Evolutionary conservation across 2,113 vertebrate genomes (phyloP).

Genomic region (Pomatostomus ruficeps): DNA sequence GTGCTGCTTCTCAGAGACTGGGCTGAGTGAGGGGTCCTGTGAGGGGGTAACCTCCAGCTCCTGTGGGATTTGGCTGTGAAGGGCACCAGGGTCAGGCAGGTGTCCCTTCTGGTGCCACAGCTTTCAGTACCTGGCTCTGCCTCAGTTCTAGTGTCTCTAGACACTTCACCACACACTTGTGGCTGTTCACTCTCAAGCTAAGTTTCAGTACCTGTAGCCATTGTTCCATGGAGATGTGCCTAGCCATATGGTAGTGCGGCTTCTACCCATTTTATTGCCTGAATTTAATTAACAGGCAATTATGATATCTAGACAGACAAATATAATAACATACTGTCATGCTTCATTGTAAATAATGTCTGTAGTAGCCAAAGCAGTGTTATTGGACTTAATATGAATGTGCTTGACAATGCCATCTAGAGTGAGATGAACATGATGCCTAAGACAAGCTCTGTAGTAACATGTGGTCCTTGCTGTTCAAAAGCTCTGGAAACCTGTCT

Average conservation of each 20-base stretch:
- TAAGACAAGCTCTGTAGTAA: not conserved
- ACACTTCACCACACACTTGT: not conserved
- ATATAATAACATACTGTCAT: not conserved
- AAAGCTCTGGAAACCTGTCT: not conserved
- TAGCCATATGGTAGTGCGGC: not conserved
- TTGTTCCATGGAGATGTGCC: not conserved
- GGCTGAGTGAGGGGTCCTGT: not conserved
- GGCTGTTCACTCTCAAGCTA: not conserved
- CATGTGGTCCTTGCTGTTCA: not conserved
- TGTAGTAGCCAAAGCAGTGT: not conserved
- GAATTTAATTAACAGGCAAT: conserved; percentile 18
- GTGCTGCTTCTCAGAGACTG: not conserved
- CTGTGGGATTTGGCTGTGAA: not conserved
- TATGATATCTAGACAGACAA: not conserved
- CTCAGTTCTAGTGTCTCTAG: not conserved
- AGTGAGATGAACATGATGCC: not conserved
- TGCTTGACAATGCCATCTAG: not conserved
- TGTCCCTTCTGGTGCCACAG: not conserved
- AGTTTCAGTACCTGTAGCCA: not conserved
- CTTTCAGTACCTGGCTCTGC: not conserved
- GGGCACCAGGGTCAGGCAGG: not conserved
- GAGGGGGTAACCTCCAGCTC: not conserved
- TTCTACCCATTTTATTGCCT: not conserved
- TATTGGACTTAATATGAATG: not conserved
- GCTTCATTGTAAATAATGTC: not conserved